Conservation (phyloP, 2,888 invertebrate genomes). For the Nebria brevicollis region DNA sequence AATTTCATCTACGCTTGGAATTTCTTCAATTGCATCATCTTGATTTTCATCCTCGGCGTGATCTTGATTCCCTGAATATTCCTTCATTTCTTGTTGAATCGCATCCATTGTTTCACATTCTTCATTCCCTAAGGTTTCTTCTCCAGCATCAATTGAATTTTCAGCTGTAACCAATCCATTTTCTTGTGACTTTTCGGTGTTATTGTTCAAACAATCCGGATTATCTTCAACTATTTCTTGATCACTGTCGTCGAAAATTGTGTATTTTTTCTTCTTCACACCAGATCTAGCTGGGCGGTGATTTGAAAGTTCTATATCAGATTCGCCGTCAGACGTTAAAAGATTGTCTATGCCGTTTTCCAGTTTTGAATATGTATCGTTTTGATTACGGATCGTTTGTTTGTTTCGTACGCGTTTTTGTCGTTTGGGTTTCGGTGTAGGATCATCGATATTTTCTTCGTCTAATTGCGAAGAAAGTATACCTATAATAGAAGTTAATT, state of each 20-base stretch:
- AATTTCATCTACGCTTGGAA: slow-evolving; percentile 16
- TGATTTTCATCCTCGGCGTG: slow-evolving; percentile 27
- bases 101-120: slow-evolving; percentile 56
- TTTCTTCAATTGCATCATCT: slow-evolving; percentile 36
- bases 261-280: not conserved
- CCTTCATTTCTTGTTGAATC: slow-evolving; percentile 10
- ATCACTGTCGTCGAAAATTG: not conserved
- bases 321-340: not conserved
- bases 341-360: slow-evolving; percentile 17
- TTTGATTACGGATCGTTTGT: not conserved
- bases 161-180: not conserved
- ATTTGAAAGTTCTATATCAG: slow-evolving; percentile 19
- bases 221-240: not conserved
- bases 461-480: slow-evolving; percentile 6
- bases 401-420: slow-evolving; percentile 6
- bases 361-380: slow-evolving; percentile 20
- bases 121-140: slow-evolving; percentile 55
- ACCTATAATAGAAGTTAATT: slow-evolving; percentile 9
- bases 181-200: slow-evolving; percentile 8
- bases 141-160: slow-evolving; percentile 50
- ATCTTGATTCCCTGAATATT: not conserved
- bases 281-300: not conserved
- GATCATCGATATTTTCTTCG: slow-evolving; percentile 26
- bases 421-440: slow-evolving; percentile 14
- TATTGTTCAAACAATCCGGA: not conserved